Evolutionary conservation across 2,797 vertebrate species (phyloP), one percentile per base, ranked within the genome.

Genomic region (Protosalanx chinensis): DNA sequence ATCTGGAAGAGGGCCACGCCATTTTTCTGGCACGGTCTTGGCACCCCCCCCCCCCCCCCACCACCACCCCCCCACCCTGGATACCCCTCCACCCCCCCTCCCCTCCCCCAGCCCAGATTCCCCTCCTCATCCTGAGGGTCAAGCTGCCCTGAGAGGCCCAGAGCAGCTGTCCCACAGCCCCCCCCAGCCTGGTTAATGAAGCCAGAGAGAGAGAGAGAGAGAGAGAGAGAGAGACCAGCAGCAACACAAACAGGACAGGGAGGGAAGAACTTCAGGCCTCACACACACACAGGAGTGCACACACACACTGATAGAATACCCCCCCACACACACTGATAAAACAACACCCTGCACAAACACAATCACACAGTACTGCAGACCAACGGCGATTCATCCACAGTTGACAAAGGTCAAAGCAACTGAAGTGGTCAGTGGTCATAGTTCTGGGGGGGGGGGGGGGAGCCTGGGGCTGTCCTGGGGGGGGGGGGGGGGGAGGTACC

Each of bases 151-250:
- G 76, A 86, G 82, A 62, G 84, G 87, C 85, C 85, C 81, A 82
- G 83, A 91, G 88, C 91, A 92, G 91, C 90, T 91, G 89, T 91
- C 89, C 86, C 74, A 88, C 87, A 91, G 82, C 83, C 73, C 81
- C 81, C 86, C 84, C 81, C 84, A 74, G 83, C 85, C 84, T 87
- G 81, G 81, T 91, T 92, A 91, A 92, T 93, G 91, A 91, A 88
- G 49, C 49, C 3, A 12, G 49, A 4, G 49, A 51, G 49, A 51
- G 49, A 27, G 23, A 27, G 23, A 27, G 23, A 27, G n/a, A 12
- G 49, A 4, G 49, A 51, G 49, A 51, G 49, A 27, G 23, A 27
- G 23, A 27, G 23, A 27, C 23, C 41, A 5, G 86, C 81, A 83
- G 71, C 76, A 81, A 83, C 70, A 78, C 75, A 82, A 80, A 78